These are phyloP conservation scores for Lepidurus apus DNA, from an alignment of 1,140 invertebrate species.

Conservation along the genomic window DNA sequence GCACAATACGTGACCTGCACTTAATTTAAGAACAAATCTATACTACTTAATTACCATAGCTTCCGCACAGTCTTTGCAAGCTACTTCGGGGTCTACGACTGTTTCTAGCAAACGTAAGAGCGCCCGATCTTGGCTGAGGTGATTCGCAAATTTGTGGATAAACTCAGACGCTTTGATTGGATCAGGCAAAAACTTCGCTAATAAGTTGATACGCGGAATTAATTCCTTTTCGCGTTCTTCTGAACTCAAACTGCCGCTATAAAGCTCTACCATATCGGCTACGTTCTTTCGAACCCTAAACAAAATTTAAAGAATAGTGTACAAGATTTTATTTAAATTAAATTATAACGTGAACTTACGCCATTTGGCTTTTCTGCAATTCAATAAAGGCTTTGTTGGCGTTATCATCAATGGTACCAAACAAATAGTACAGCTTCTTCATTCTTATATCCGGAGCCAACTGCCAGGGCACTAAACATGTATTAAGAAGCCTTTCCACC, in stretches of 20 bases:
- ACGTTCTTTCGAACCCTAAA: constrained; percentile 71
- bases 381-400: constrained; percentile 93
- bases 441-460: constrained; percentile 78
- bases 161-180: constrained; percentile 88
- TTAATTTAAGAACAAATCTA: neutral
- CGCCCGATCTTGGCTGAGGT: constrained; percentile 70
- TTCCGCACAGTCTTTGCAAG: constrained; percentile 83
- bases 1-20: neutral
- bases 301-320: constrained; percentile 11
- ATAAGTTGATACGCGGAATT: constrained; percentile 52
- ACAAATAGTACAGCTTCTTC: constrained; percentile 88
- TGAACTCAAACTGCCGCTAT: constrained; percentile 55
- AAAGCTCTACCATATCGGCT: constrained; percentile 75
- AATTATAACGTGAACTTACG: constrained; percentile 48
- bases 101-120: constrained; percentile 78
- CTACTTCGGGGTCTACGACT: constrained; percentile 77
- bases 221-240: constrained; percentile 63
- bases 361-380: constrained; percentile 84
- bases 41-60: constrained; percentile 52
- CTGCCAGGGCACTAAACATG: constrained; percentile 90
- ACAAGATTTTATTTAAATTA: constrained; percentile 18
- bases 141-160: constrained; percentile 76
- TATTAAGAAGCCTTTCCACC: constrained; percentile 91
- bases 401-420: constrained; percentile 89
- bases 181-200: constrained; percentile 77